Evolutionary conservation across 1,140 invertebrate species (phyloP).

Genomic region (Muscidifurax raptorellus): DNA sequence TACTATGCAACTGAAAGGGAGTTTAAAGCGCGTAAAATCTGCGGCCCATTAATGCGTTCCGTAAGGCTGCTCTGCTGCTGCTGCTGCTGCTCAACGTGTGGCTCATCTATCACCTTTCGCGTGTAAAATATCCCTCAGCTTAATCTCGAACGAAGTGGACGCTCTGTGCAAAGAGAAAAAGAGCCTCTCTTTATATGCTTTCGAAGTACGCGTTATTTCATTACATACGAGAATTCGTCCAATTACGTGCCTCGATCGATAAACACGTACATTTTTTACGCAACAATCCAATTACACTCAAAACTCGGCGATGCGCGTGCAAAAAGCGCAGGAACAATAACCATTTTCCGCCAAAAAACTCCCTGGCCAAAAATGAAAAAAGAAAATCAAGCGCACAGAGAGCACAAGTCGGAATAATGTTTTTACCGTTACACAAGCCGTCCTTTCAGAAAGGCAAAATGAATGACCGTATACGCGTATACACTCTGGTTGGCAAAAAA

Average conservation of each 20-base stretch:
- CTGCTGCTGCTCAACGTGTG: conserved; percentile 55
- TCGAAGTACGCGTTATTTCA: background rate
- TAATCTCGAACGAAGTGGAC: conserved; percentile 37
- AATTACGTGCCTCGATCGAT: background rate
- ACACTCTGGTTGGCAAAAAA: background rate
- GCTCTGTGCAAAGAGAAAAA: background rate
- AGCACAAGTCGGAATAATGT: conserved; percentile 28
- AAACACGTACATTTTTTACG: background rate
- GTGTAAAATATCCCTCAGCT: conserved; percentile 55
- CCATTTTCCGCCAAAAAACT: background rate
- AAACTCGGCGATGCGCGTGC: background rate
- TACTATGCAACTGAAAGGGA: conserved; percentile 52
- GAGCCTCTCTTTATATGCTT: background rate
- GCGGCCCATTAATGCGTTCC: conserved; percentile 67
- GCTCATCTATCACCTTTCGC: conserved; percentile 68
- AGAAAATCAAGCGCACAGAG: background rate
- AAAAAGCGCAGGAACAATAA: background rate
- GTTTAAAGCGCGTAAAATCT: conserved; percentile 72
- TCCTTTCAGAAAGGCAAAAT: conserved; percentile 39
- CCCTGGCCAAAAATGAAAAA: background rate
- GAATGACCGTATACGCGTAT: conserved; percentile 30
- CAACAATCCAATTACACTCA: background rate
- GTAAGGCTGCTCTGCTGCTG: conserved; percentile 47
- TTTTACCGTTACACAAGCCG: conserved; percentile 41
- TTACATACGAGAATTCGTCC: background rate